Evolutionary conservation across 2,888 invertebrate genomes (phyloP), one percentile per base, ranked within the genome.

Genomic region (Scotopteryx bipunctaria): DNA sequence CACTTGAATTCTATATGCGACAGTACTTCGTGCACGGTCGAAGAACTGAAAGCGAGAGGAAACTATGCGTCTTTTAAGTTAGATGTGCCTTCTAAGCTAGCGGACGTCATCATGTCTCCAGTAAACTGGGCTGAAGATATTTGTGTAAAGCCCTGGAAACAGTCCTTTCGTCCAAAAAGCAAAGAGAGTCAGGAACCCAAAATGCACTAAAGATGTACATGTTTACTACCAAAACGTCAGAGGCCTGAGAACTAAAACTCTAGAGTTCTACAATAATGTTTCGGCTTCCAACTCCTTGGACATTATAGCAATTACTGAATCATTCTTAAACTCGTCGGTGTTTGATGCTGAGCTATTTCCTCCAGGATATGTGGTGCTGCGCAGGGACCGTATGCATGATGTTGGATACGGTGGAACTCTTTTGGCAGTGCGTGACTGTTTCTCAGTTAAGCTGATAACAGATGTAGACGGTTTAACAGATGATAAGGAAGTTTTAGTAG

Each of bases 61-160:
- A 35, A 14, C 11, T 48, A 48, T 48, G 41, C 48, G 3, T 40
- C 40, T 6, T 48, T 48, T n/a, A 48, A 48, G 31, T 8, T 42
- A 2, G 48, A 42, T 16, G 49, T 50, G 3, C 43, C 50, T 14
- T 25, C 38, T 3, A 38, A 25, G 13, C 9, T 38, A 3, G 43
- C 37, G 3, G 50, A 43, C 6, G n/a, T 2, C 8, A 41, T 45
- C 4, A 36, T 52, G 46, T 46, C 46, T 5, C 36, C 52, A 0
- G 29, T 4, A 15, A 40, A 23, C 35, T 51, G 51, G 45, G 9
- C 50, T 11, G 14, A 33, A 11, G 44, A 29, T 15, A 40, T 50
- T 2, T 50, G 50, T n/a, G 6, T 51, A 0, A 51, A 51, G 38
- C 38, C 44, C 2, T 51, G 44, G 53, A 31, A 16, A 21, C 42